Evolutionary conservation across 2,113 vertebrate species (phyloP).

Genomic region (Isurus oxyrinchus): DNA sequence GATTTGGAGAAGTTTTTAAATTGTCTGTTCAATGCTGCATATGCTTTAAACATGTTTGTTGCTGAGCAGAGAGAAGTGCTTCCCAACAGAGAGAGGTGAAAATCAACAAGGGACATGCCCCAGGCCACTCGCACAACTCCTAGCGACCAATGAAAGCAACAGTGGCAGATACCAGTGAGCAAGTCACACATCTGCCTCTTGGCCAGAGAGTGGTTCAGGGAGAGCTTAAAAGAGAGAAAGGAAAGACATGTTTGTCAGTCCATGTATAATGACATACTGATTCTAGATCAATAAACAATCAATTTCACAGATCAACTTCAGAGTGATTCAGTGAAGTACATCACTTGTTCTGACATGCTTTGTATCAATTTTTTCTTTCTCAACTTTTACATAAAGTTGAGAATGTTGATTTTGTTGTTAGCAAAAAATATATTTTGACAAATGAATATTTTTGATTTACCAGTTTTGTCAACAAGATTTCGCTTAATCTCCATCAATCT

Average conservation of each 20-base stretch:
- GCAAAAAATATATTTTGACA: neutral
- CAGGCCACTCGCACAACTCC: neutral
- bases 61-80: neutral
- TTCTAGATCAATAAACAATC: neutral
- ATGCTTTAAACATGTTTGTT: constrained; percentile 22
- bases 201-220: neutral
- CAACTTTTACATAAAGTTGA: neutral
- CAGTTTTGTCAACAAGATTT: neutral
- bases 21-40: neutral
- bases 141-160: neutral
- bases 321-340: neutral
- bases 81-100: neutral
- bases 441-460: neutral
- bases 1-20: neutral
- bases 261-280: neutral
- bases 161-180: constrained; percentile 8
- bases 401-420: neutral
- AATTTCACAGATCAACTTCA: neutral
- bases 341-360: neutral
- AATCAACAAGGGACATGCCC: neutral
- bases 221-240: constrained; percentile 1
- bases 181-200: neutral
- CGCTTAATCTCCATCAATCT: neutral
- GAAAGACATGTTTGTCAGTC: neutral
- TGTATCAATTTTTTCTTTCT: neutral